These are phyloP conservation scores for Molanna angustata DNA, from an alignment of 2,888 invertebrate genomes.

Conservation along the genomic window DNA sequence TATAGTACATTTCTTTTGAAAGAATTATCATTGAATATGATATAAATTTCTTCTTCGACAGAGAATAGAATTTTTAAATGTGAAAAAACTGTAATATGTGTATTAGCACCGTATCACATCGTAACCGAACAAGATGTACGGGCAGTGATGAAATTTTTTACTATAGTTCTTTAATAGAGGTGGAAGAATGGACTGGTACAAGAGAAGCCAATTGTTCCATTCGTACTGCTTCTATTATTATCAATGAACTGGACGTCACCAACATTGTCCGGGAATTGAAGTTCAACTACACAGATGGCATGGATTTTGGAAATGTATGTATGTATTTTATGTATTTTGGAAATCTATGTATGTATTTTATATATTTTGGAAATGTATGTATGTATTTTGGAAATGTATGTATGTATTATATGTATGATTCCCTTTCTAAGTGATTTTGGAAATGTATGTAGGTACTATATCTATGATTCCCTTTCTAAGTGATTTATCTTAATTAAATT, in stretches of 20 bases:
- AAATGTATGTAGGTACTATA: too few species aligned
- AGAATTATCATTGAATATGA: too few species aligned
- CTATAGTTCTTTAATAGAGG: constrained; percentile 6
- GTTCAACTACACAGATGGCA: constrained; percentile 16
- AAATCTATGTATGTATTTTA: too few species aligned
- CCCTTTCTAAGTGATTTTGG: too few species aligned
- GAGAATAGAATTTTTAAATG: background rate
- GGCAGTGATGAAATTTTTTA: background rate
- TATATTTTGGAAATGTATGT: too few species aligned
- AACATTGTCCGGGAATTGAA: constrained; percentile 19
- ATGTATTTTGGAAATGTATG: too few species aligned
- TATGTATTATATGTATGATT: too few species aligned
- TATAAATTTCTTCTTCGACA: background rate
- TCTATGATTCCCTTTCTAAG: too few species aligned
- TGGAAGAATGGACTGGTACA: constrained; percentile 4
- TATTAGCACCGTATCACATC: constrained; percentile 12
- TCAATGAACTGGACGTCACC: constrained; percentile 23
- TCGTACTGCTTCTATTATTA: constrained; percentile 12
- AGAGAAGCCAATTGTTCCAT: constrained; percentile 9
- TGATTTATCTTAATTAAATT: too few species aligned
- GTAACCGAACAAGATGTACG: constrained; percentile 12
- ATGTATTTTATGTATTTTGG: too few species aligned
- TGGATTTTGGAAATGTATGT: too few species aligned
- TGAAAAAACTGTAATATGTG: constrained; percentile 20
- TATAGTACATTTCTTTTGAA: too few species aligned